Evolutionary conservation across 1,140 invertebrate species (phyloP).

Genomic region (Centruroides sculpturatus): DNA sequence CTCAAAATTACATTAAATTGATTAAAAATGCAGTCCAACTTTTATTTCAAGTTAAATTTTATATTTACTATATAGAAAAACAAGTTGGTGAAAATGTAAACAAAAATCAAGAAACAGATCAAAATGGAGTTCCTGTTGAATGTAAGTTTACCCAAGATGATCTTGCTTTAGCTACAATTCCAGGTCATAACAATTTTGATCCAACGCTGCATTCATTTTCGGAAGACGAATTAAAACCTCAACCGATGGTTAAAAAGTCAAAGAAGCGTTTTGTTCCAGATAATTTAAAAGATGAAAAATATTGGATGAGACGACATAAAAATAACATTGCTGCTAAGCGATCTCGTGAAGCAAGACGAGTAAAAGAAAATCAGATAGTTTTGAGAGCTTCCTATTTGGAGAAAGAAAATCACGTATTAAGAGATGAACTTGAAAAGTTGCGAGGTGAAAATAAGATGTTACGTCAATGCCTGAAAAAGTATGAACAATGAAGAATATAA

Average conservation of each 20-base stretch:
- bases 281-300: conserved; percentile 92
- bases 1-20: too few species aligned
- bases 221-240: conserved; percentile 90
- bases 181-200: conserved; percentile 32
- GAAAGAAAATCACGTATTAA: conserved; percentile 48
- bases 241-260: conserved; percentile 96
- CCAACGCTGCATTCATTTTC: conserved; percentile 68
- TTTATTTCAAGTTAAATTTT: too few species aligned
- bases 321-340: conserved; percentile 97
- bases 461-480: conserved; percentile 54
- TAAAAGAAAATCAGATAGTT: conserved; percentile 96
- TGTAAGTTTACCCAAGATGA: conserved; percentile 24
- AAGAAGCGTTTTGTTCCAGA: conserved; percentile 94
- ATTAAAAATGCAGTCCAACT: too few species aligned
- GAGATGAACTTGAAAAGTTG: conserved; percentile 34
- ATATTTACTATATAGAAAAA: not conserved
- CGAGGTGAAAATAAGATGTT: conserved; percentile 80
- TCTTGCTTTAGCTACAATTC: conserved; percentile 26
- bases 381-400: conserved; percentile 86
- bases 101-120: too few species aligned
- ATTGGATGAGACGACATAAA: conserved; percentile 90
- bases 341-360: conserved; percentile 81
- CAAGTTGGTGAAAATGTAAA: not conserved
- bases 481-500: conserved; percentile 17
- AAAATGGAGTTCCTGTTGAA: conserved; percentile 6